These are phyloP conservation scores for Drosophila lowei DNA, from an alignment of 1,140 invertebrate species.

Conservation along the genomic window DNA sequence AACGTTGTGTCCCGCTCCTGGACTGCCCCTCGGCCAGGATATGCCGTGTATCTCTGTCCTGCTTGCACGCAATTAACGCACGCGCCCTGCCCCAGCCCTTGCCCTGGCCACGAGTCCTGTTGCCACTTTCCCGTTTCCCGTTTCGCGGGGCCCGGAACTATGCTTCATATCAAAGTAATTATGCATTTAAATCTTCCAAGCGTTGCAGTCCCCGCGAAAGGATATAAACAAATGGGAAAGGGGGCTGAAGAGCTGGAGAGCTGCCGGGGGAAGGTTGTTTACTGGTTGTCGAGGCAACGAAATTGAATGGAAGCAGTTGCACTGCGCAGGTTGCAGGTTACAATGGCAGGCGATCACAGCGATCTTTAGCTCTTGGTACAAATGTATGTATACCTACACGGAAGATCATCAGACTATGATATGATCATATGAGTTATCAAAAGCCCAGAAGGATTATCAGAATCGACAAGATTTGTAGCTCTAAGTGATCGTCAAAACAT, in stretches of 20 bases:
- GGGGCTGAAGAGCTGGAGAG: not conserved
- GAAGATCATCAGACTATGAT: too few species aligned
- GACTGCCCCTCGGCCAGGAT: conserved; percentile 46
- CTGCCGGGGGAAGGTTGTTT: conserved; percentile 36
- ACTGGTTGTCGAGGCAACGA: conserved; percentile 37
- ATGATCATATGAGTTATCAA: too few species aligned
- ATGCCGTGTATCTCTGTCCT: conserved; percentile 36
- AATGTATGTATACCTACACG: too few species aligned
- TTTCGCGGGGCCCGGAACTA: conserved; percentile 68
- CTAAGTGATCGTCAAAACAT: too few species aligned
- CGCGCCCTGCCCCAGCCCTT: conserved; percentile 32
- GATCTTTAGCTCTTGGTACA: not conserved
- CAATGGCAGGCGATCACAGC: not conserved
- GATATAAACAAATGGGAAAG: conserved; percentile 31
- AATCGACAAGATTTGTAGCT: too few species aligned
- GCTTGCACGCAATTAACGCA: conserved; percentile 68
- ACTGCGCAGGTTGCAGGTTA: conserved; percentile 15
- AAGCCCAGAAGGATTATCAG: too few species aligned
- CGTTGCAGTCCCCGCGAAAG: conserved; percentile 56
- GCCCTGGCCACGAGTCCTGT: conserved; percentile 1
- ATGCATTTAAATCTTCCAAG: conserved; percentile 80
- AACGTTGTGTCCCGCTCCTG: too few species aligned
- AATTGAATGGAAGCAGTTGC: not conserved
- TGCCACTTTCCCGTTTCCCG: conserved; percentile 20
- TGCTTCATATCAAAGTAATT: conserved; percentile 79